These are phyloP conservation scores for Geothlypis trichas DNA, from an alignment of 2,113 vertebrate species.

Conservation along the genomic window DNA sequence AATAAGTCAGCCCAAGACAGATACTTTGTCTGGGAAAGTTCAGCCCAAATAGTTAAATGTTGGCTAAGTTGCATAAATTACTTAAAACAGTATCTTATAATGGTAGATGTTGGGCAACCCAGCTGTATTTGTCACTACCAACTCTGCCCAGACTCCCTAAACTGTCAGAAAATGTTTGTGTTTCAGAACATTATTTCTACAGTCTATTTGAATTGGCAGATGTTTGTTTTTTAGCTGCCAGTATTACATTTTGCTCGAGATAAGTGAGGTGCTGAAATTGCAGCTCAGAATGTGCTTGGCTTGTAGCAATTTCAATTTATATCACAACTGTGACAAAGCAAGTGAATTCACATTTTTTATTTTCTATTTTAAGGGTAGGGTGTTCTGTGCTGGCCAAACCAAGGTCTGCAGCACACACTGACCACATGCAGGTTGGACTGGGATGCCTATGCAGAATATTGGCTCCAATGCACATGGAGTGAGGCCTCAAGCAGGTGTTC, in stretches of 20 bases:
- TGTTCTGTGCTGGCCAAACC: not conserved
- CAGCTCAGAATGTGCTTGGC: not conserved
- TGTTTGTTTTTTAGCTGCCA: constrained; percentile 64
- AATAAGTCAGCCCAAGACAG: constrained; percentile 29
- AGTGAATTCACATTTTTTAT: not conserved
- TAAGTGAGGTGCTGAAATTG: constrained; percentile 59
- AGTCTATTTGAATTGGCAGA: constrained; percentile 51
- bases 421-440: not conserved
- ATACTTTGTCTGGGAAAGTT: constrained; percentile 42
- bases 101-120: not conserved
- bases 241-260: constrained; percentile 34
- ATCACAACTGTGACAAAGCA: not conserved
- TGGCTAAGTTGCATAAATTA: constrained; percentile 22
- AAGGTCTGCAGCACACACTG: not conserved
- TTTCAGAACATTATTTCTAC: constrained; percentile 47
- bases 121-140: not conserved
- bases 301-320: constrained; percentile 34
- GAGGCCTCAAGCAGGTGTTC: not conserved
- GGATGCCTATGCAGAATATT: not conserved
- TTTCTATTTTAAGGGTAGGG: not conserved
- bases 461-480: rapidly evolving
- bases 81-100: not conserved
- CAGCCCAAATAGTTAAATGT: constrained; percentile 7
- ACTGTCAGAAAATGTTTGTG: constrained; percentile 58
- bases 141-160: constrained; percentile 11